These are phyloP conservation scores for Drosophila lacicola DNA, from an alignment of 2,888 invertebrate genomes.

Conservation along the genomic window DNA sequence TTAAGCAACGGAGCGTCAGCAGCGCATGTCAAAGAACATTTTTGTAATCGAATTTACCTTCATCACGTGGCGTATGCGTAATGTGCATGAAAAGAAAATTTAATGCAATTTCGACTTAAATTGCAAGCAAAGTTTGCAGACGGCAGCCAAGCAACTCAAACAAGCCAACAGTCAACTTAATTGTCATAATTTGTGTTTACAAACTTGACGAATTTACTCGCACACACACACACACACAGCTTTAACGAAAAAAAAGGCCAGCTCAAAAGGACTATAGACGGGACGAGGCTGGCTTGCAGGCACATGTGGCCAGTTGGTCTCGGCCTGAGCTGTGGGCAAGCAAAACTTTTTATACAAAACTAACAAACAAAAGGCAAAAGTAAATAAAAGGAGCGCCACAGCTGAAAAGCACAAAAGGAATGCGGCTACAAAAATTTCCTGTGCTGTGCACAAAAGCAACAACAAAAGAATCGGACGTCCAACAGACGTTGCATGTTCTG, in stretches of 20 bases:
- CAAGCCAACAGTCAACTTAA: conserved; percentile 75
- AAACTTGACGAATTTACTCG: conserved; percentile 78
- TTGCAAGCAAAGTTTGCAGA: conserved; percentile 65
- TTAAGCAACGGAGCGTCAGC: conserved; percentile 26
- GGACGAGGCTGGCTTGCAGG: neutral
- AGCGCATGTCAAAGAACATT: conserved; percentile 49
- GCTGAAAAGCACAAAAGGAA: conserved; percentile 44
- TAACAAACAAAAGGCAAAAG: conserved; percentile 74
- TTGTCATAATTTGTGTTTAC: conserved; percentile 80
- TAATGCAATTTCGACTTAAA: conserved; percentile 73
- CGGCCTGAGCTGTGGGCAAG: conserved; percentile 42
- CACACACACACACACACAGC: conserved; percentile 9
- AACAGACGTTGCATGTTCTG: neutral
- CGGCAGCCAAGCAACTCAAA: conserved; percentile 52
- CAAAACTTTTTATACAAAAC: conserved; percentile 66
- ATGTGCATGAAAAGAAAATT: conserved; percentile 40
- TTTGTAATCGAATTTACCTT: conserved; percentile 69
- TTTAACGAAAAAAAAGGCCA: conserved; percentile 6
- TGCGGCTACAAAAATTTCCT: conserved; percentile 50
- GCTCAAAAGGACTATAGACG: conserved; percentile 4
- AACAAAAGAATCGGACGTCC: conserved; percentile 8
- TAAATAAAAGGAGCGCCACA: conserved; percentile 62
- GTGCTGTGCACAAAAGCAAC: conserved; percentile 34
- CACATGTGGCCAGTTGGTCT: conserved; percentile 60
- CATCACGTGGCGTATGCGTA: conserved; percentile 46